phyloP scores from a whole-genome alignment of 1,140 invertebrate species.

The Luehdorfia chinensis region DNA sequence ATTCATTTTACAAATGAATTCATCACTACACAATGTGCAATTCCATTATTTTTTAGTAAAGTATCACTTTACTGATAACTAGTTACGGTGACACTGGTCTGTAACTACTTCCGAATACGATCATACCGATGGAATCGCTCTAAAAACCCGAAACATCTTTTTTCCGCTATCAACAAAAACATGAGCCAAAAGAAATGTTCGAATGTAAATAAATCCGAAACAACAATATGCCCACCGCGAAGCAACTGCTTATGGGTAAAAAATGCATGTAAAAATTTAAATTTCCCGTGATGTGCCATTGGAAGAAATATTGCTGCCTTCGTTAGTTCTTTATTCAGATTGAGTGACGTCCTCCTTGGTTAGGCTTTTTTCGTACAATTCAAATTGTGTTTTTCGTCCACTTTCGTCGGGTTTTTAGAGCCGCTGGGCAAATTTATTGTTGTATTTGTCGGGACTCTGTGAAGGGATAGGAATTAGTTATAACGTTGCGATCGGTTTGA shows the following conservation, averaged over 20 bases:
- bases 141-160: slow-evolving; percentile 44
- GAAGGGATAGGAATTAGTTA: slow-evolving; percentile 35
- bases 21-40: too few species aligned
- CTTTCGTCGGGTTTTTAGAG: slow-evolving; percentile 57
- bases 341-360: slow-evolving; percentile 42
- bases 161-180: slow-evolving; percentile 56
- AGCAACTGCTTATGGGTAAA: slow-evolving; percentile 30
- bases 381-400: slow-evolving; percentile 52
- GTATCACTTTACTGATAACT: too few species aligned
- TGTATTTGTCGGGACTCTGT: slow-evolving; percentile 41
- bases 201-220: slow-evolving; percentile 58
- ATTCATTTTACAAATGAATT: too few species aligned
- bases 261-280: slow-evolving; percentile 46
- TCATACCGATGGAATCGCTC: slow-evolving; percentile 32
- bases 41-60: too few species aligned
- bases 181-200: slow-evolving; percentile 38
- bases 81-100: slow-evolving; percentile 27
- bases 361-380: slow-evolving; percentile 42
- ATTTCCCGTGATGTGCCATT: slow-evolving; percentile 30
- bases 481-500: slow-evolving; percentile 12
- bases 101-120: slow-evolving; percentile 32
- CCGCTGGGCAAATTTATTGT: slow-evolving; percentile 44
- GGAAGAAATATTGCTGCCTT: slow-evolving; percentile 56
- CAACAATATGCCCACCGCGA: slow-evolving; percentile 58
- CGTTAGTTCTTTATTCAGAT: slow-evolving; percentile 53